Base-by-base conservation (phyloP, 2,113 vertebrate genomes). In the Tragelaphus scriptus region DNA sequence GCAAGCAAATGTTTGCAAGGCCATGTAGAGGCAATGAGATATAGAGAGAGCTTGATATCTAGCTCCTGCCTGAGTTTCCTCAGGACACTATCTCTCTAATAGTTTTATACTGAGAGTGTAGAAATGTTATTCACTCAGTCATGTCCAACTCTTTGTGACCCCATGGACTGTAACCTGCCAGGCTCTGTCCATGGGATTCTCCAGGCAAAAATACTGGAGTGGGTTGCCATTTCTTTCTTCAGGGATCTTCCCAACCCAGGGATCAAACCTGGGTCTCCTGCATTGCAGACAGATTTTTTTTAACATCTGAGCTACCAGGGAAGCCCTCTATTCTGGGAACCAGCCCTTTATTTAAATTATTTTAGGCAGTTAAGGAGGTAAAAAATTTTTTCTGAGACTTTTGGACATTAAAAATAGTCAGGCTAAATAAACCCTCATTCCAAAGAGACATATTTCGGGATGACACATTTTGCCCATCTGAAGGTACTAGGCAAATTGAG, bases 111-210 rank as follows among this genome's bases (percentile, higher is more conserved):
- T 71, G 19, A 71, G 19, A 71, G n/a, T 36, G n/a, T 36, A n/a
- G n/a, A 21, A 71, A 36, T 21, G 65, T 6, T 36, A 23, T 17
- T 36, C 4, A 0, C 10, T 40, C 68, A 12, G 19, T 71, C 16
- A 0, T 71, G 19, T 40, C 5, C 1, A 0, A 40, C 68, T 36
- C n/a, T 40, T 71, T 71, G n/a, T 40, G 68, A 71, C 19, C n/a
- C 68, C 68, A 40, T 40, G 19, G n/a, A 23, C 19, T 71, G 19
- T 23, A 71, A 17, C 68, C n/a, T 36, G n/a, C n/a, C n/a, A 40
- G 68, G n/a, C 1, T 71, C n/a, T 40, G 19, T 40, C 19, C n/a
- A 23, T 12, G 19, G 68, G 10, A 71, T 36, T 71, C 68, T 36
- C 19, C 68, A 71, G n/a, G 68, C 68, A 71, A 71, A 40, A 36